Evolutionary conservation across 2,888 invertebrate species (phyloP).

Genomic region (Ceramica pisi): DNA sequence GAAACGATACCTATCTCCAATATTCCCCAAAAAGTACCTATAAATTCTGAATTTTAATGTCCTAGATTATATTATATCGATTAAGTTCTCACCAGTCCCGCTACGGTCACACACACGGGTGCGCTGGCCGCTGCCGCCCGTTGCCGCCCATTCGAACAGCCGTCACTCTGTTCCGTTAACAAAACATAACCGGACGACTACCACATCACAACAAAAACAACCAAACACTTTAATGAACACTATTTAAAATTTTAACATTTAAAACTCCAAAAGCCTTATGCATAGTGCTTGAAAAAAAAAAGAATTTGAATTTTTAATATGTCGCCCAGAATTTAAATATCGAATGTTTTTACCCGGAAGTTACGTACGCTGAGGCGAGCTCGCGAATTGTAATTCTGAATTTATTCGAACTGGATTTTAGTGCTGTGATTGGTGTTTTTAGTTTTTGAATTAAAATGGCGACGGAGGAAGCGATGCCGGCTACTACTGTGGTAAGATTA

Average conservation of each 20-base stretch:
- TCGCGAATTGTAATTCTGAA: constrained; percentile 44
- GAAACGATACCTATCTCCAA: no score
- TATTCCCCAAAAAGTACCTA: not conserved
- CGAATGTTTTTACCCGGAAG: constrained; percentile 59
- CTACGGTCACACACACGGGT: constrained; percentile 75
- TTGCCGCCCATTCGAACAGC: constrained; percentile 78
- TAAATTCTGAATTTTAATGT: constrained; percentile 18
- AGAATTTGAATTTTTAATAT: constrained; percentile 33
- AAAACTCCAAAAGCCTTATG: constrained; percentile 26
- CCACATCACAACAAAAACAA: constrained; percentile 72
- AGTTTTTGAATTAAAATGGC: constrained; percentile 73
- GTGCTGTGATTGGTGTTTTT: constrained; percentile 65
- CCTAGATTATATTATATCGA: constrained; percentile 61
- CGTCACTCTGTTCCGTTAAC: constrained; percentile 88
- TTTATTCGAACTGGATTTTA: constrained; percentile 47
- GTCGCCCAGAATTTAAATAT: constrained; percentile 49
- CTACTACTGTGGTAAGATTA: constrained; percentile 79
- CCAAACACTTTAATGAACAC: constrained; percentile 47
- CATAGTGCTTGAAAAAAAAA: constrained; percentile 32
- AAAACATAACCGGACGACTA: constrained; percentile 91
- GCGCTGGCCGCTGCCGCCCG: constrained; percentile 83
- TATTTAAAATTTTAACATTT: constrained; percentile 40
- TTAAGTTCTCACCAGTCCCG: constrained; percentile 58
- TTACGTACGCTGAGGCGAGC: constrained; percentile 42
- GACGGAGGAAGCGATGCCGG: constrained; percentile 80